Base-by-base conservation (phyloP, 1,140 invertebrate genomes). In the Tetragonula clypearis region DNA sequence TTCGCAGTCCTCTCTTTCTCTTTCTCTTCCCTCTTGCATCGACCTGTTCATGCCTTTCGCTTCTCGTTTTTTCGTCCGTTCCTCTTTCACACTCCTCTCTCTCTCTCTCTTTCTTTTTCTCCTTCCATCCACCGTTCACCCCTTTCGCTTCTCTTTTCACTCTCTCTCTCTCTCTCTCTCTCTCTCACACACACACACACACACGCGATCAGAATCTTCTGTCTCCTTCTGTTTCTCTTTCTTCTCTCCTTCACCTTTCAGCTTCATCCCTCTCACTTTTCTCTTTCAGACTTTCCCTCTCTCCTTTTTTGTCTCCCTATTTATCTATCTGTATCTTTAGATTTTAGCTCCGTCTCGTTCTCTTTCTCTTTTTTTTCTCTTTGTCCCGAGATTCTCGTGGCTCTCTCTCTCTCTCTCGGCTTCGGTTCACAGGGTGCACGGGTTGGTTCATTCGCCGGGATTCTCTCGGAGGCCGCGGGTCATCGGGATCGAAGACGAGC, bases 401-500 rank as follows among this genome's bases (percentile, higher is more conserved):
- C 30, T 76, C 14, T 49, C 41, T 49, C 41, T 49, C 41, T 49
- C 8, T 41, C 6, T 49, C 6, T 49, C 6, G 41, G 6, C 41
- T 41, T 41, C 6, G 41, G 41, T 41, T 41, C 41, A 41, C 8
- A 41, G 41, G 0, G 35, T 17, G 21, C n/a, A 49, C 2, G 0
- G 21, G 35, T 14, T n/a, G 21, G 21, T 41, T 55, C 55, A 19
- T 55, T 65, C 21, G 35, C 41, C 26, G 65, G 66, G 76, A 84
- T 60, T 66, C 68, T 79, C 26, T n/a, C 55, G 35, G 35, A 84
- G 66, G 66, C 21, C 53, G 26, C 3, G 62, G 79, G 62, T 85
- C 78, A 81, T 74, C 56, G 75, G 83, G 83, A 82, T 80, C 84
- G 74, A 86, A 78, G 66, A 84, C 56, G 62, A 78, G n/a, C 68